Percentiles rank a stretch among this genome's conserved stretches.
Evolutionary conservation across 2,113 vertebrate genomes (phyloP).

Genomic region (Poicephalus gulielmi): DNA sequence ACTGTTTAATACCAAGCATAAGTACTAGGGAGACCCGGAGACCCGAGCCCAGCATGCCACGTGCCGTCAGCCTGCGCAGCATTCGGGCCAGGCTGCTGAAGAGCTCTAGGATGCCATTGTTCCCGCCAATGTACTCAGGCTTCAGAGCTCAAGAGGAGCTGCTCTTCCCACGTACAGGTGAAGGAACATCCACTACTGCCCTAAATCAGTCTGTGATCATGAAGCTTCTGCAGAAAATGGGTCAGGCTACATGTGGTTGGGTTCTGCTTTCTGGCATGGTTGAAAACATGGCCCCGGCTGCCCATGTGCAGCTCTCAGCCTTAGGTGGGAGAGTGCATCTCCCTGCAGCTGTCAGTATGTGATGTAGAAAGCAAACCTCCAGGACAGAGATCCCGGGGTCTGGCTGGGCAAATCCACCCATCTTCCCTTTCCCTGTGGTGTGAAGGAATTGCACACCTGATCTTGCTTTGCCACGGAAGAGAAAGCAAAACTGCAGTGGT

Average conservation of each 20-base stretch:
- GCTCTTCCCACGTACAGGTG: rapidly evolving
- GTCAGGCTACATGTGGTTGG: not conserved
- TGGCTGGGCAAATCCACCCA: not conserved
- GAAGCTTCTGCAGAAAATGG: not conserved
- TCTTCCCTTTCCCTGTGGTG: not conserved
- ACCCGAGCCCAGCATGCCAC: rapidly evolving
- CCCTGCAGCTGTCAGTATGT: not conserved
- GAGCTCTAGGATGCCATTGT: rapidly evolving
- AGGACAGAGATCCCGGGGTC: not conserved
- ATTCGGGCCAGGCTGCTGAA: not conserved
- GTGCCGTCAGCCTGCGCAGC: not conserved
- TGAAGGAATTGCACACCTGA: not conserved
- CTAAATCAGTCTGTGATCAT: not conserved
- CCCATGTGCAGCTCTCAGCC: not conserved
- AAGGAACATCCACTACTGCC: not conserved
- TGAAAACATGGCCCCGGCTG: not conserved
- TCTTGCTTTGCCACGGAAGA: not conserved
- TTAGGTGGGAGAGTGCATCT: not conserved
- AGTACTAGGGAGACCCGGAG: not conserved
- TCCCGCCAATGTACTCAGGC: rapidly evolving
- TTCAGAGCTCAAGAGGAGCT: not conserved
- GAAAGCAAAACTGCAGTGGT: not conserved
- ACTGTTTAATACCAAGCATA: not conserved
- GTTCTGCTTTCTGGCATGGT: not conserved
- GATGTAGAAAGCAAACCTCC: not conserved